These are phyloP conservation scores for Mystacides longicornis DNA, from an alignment of 2,888 invertebrate genomes.

Conservation along the genomic window DNA sequence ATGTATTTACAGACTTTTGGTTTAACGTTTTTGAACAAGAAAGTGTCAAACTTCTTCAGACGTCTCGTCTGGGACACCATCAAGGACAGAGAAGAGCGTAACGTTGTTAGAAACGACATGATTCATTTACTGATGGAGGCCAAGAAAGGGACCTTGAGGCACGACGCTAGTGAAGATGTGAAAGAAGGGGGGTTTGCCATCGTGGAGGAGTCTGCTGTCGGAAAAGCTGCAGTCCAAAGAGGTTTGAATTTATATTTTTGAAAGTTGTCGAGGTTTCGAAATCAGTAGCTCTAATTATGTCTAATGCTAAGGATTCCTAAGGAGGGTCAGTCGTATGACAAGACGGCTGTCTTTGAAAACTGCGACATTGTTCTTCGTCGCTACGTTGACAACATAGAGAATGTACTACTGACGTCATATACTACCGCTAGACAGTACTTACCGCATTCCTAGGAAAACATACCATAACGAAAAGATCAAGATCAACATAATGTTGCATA, in stretches of 20 bases:
- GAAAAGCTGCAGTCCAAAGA: background rate
- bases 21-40: background rate
- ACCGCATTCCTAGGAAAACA: too few species aligned
- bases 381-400: too few species aligned
- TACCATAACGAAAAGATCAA: too few species aligned
- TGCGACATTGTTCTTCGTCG: too few species aligned
- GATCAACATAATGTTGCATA: too few species aligned
- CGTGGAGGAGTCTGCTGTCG: background rate
- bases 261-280: too few species aligned
- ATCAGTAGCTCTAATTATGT: too few species aligned
- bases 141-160: conserved; percentile 34
- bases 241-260: background rate
- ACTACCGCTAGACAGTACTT: too few species aligned
- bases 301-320: too few species aligned
- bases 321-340: too few species aligned
- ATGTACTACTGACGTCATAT: too few species aligned
- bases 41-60: background rate
- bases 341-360: too few species aligned
- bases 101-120: conserved; percentile 39
- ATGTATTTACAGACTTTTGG: background rate
- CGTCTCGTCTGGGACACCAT: background rate
- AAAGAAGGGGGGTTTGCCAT: conserved; percentile 27
- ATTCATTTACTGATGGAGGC: conserved; percentile 50
- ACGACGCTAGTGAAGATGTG: conserved; percentile 32
- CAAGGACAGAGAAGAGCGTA: background rate